phyloP scores from a whole-genome alignment of 1,140 invertebrate species.

The Drosophila chauvacae region DNA sequence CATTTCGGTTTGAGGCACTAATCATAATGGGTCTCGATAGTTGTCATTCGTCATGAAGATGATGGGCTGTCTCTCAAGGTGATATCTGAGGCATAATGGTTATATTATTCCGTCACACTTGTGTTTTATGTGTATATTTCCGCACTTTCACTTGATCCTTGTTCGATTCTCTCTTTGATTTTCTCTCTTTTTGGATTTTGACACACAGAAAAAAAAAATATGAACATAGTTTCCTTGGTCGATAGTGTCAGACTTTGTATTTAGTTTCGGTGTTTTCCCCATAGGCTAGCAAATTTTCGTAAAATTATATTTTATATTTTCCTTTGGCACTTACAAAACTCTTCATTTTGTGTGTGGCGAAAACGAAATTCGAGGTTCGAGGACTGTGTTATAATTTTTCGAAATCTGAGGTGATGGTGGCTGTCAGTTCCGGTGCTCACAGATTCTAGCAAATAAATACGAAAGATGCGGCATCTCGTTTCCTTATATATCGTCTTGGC shows the following conservation, averaged over 20 bases:
- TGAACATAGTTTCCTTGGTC: neutral
- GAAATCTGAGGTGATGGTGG: neutral
- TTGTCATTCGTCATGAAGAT: slow-evolving; percentile 36
- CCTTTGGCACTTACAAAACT: slow-evolving; percentile 70
- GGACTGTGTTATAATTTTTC: slow-evolving; percentile 15
- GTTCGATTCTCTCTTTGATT: neutral
- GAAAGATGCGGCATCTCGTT: slow-evolving; percentile 76
- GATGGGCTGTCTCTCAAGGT: slow-evolving; percentile 30
- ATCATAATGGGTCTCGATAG: slow-evolving; percentile 51
- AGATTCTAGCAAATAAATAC: slow-evolving; percentile 83
- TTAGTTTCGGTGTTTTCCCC: neutral
- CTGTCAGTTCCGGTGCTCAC: slow-evolving; percentile 67
- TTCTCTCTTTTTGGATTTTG: neutral
- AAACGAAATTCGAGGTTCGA: slow-evolving; percentile 50
- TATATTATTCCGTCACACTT: slow-evolving; percentile 6
- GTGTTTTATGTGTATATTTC: neutral
- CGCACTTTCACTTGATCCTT: slow-evolving; percentile 42
- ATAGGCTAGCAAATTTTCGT: neutral
- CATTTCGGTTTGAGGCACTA: slow-evolving; percentile 34
- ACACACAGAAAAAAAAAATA: slow-evolving; percentile 26
- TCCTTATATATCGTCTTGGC: slow-evolving; percentile 79
- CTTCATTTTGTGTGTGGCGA: slow-evolving; percentile 64
- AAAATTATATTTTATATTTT: neutral
- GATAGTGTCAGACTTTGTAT: neutral
- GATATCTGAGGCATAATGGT: slow-evolving; percentile 7